Evolutionary conservation across 37 sponge, comb jelly and placozoan species (phyloP), one percentile per base, ranked within the genome.

Genomic region (Agelas oroides): DNA sequence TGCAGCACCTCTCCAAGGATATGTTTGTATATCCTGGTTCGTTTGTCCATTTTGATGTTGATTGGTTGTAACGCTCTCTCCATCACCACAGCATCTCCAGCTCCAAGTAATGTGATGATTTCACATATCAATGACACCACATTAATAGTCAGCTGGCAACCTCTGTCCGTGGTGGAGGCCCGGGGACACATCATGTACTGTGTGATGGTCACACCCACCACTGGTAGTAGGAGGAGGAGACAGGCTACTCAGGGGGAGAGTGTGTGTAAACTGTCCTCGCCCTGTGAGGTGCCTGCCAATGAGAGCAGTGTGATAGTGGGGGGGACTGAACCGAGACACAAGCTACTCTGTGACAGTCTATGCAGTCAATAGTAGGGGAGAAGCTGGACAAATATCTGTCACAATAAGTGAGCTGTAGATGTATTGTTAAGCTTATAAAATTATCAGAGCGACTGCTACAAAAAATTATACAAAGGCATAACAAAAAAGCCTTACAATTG

Each of bases 131-230:
- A 8, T 46, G 19, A 3, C 2, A 6, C 19, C 14, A 28, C 2
- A 0, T 38, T 79, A 21, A 37, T 0, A 25, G 34, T 89, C 14
- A 61, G 31, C 12, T 89, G 89, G 89, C 21, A 35, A 8, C 54
- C 35, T 19, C 62, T 53, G 20, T 53, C 70, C 37, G 71, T 76
- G 30, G 46, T 61, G 30, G 56, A 53, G 62, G 89, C 78, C 3
- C 46, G 46, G 8, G 46, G 46, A 46, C 46, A 46, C 46, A 46
- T 46, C 46, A 46, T 3, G 46, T 83, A 71, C 64, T 19, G 27
- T 24, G 39, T 89, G 25, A 59, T 32, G 36, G 77, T 62, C 38
- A 69, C 38, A 31, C 60, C 65, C 16, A 21, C 59, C 38, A n/a
- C 58, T 17, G 53, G 53, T 0, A 23, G 57, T 17, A 35, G 60